phyloP scores from a whole-genome alignment of 2,888 invertebrate genomes.

The Camponotus fellah region DNA sequence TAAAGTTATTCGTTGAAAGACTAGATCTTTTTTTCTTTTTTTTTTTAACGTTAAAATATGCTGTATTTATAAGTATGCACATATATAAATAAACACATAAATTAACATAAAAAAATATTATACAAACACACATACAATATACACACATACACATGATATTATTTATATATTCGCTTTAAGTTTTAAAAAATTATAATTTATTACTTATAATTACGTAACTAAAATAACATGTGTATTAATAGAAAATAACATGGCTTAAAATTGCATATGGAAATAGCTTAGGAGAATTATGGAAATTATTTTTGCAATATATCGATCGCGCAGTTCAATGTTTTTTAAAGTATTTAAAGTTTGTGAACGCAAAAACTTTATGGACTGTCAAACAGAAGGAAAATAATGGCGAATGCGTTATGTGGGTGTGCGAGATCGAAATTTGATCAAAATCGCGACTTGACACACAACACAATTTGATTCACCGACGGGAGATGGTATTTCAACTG shows the following conservation, averaged over 20 bases:
- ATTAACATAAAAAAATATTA: not conserved
- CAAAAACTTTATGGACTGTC: slow-evolving; percentile 20
- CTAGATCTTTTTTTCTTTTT: not conserved
- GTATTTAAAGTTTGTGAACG: not conserved
- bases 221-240: not conserved
- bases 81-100: not conserved
- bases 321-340: not conserved
- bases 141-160: not conserved
- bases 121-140: not conserved
- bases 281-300: not conserved
- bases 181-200: not conserved
- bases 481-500: slow-evolving; percentile 41
- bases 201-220: not conserved
- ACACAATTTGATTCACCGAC: slow-evolving; percentile 47
- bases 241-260: not conserved
- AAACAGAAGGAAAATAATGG: slow-evolving; percentile 36
- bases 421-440: slow-evolving; percentile 37
- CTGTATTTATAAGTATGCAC: not conserved
- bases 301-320: not conserved
- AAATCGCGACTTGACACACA: slow-evolving; percentile 44
- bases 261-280: not conserved
- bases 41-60: not conserved
- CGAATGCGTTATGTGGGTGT: not conserved
- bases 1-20: not conserved
- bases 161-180: not conserved